Base-by-base conservation (phyloP, 2,113 vertebrate genomes). In the Scomber scombrus region DNA sequence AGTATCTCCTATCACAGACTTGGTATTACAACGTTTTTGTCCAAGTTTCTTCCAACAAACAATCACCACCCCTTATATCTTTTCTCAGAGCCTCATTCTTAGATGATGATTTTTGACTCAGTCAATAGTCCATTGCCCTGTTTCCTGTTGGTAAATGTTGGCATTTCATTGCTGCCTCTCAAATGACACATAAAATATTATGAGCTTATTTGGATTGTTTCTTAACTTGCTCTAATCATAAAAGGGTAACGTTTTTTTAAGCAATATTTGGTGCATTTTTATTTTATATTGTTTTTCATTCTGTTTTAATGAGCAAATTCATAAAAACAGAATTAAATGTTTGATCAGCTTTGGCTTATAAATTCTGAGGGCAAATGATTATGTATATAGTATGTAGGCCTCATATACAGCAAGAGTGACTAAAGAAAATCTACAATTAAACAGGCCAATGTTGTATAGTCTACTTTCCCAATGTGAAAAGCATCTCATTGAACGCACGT, bases 401-500 rank as follows among this genome's bases (percentile, higher is more conserved):
- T 80, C 21, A 65, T 71, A 74, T 3, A 14, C 51, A 80, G 72
- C 46, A 15, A 16, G 63, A 57, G 47, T 58, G 71, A 78, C 58
- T 43, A 51, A 79, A 80, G 54, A 78, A 89, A 87, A 89, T 84
- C 80, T 56, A 62, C 80, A 80, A 70, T 50, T 52, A 67, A 86
- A 82, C 77, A 75, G 62, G 47, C 52, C 78, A 54, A 12, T 64
- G 68, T 40, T 23, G 68, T 46, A 47, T 26, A 15, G 51, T 55
- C 63, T 51, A 43, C 84, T 84, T 80, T 75, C 40, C 46, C 76
- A 54, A 57, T 88, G 52, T 10, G 58, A 75, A 65, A 72, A 82
- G 73, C 77, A 66, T 56, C 50, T 52, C 51, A 93, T 89, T 67
- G 93, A 94, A 90, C 91, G 54, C 18, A 1, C 6, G 65, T 19